Percentiles rank a stretch among this genome's conserved stretches.
Conservation (phyloP, 1,140 invertebrate species). For the Pseudomyrmex pallidus region DNA sequence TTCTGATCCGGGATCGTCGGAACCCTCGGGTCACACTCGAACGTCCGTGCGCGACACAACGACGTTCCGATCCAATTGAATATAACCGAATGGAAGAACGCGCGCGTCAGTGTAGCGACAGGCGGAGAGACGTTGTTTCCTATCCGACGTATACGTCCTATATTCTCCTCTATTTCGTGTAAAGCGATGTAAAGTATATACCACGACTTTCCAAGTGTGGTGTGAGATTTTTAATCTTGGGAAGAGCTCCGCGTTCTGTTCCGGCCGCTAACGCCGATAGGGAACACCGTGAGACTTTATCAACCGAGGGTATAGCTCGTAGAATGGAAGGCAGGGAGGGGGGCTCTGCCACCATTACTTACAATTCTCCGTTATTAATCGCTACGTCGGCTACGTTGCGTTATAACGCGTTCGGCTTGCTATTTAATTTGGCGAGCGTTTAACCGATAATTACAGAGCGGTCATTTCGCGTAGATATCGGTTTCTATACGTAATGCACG, state of each 20-base stretch:
- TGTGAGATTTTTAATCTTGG: constrained; percentile 58
- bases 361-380: constrained; percentile 39
- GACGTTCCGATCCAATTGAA: constrained; percentile 41
- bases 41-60: constrained; percentile 30
- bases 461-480: not conserved
- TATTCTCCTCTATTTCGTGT: constrained; percentile 24
- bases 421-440: constrained; percentile 46
- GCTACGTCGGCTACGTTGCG: not conserved
- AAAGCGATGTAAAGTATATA: constrained; percentile 59
- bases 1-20: constrained; percentile 35
- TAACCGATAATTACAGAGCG: constrained; percentile 26
- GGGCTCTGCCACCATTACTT: constrained; percentile 9
- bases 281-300: constrained; percentile 42
- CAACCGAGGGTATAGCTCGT: constrained; percentile 24
- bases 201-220: constrained; percentile 4
- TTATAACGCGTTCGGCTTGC: not conserved
- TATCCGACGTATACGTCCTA: not conserved
- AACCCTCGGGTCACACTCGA: constrained; percentile 43
- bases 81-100: constrained; percentile 44
- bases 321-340: not conserved
- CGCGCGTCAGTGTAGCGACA: constrained; percentile 5
- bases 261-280: constrained; percentile 6
- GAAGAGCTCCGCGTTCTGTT: constrained; percentile 32
- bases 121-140: constrained; percentile 34
- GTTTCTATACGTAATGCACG: not conserved